Percentiles rank a stretch among this genome's conserved stretches.
Evolutionary conservation across 1,140 invertebrate species (phyloP).

Genomic region (Dendrolimus punctatus): DNA sequence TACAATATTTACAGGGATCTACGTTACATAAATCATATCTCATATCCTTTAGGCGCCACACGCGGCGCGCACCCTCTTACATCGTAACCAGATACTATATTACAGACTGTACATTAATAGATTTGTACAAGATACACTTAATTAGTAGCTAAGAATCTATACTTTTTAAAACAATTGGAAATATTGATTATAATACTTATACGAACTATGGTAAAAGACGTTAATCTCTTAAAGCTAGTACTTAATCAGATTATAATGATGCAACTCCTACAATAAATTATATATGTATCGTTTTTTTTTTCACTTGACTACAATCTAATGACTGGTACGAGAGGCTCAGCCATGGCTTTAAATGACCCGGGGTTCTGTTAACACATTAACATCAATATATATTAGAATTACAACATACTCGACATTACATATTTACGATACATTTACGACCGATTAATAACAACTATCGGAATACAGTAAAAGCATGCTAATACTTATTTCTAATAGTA

Average conservation of each 20-base stretch:
- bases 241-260: slow-evolving; percentile 37
- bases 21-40: slow-evolving; percentile 28
- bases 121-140: slow-evolving; percentile 66
- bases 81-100: slow-evolving; percentile 9
- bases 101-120: slow-evolving; percentile 64
- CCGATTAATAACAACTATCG: no score
- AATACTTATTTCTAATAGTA: no score
- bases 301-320: slow-evolving; percentile 36
- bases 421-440: no score
- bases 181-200: slow-evolving; percentile 68
- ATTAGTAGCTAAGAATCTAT: slow-evolving; percentile 44
- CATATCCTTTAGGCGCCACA: slow-evolving; percentile 14
- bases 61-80: slow-evolving; percentile 9
- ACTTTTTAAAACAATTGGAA: slow-evolving; percentile 63
- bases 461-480: no score
- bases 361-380: no score
- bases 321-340: slow-evolving; percentile 60
- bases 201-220: slow-evolving; percentile 62
- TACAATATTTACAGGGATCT: slow-evolving; percentile 65
- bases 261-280: slow-evolving; percentile 43
- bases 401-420: no score
- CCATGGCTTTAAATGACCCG: slow-evolving; percentile 39
- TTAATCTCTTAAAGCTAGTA: slow-evolving; percentile 60
- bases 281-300: slow-evolving; percentile 44
- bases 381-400: no score